These are phyloP conservation scores for Lasioglossum malachurum DNA, from an alignment of 2,888 invertebrate species.

Conservation along the genomic window DNA sequence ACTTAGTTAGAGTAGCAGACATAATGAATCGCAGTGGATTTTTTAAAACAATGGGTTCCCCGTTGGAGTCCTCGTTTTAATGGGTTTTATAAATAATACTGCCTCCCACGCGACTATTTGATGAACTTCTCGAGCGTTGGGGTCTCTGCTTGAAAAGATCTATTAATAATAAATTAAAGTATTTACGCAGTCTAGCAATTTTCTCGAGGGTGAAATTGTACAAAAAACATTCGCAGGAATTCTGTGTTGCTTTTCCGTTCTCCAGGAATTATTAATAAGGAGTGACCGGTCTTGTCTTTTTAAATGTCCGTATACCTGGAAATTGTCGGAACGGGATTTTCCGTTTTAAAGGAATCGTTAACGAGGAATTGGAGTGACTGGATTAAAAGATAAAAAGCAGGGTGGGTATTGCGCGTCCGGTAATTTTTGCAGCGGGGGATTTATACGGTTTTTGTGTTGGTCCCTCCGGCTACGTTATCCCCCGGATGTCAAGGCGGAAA, in stretches of 20 bases:
- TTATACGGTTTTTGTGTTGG: not conserved
- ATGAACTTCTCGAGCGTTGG: not conserved
- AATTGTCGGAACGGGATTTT: not conserved
- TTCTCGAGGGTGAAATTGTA: not conserved
- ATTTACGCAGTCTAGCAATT: not conserved
- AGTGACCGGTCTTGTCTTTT: not conserved
- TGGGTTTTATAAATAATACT: not conserved
- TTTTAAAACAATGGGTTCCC: no score
- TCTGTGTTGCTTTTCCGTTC: not conserved
- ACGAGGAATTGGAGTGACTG: not conserved
- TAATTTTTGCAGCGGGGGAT: not conserved
- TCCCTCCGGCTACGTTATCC: not conserved
- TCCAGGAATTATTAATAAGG: not conserved
- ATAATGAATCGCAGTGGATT: no score
- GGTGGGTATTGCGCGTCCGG: not conserved
- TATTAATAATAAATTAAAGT: not conserved
- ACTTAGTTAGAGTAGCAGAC: no score
- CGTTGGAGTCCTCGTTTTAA: no score
- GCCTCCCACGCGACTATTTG: no score
- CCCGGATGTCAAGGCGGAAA: not conserved
- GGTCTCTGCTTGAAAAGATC: not conserved
- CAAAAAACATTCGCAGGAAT: not conserved
- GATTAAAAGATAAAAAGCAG: not conserved
- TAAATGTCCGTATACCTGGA: not conserved
- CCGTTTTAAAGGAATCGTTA: not conserved